Evolutionary conservation across 2,113 vertebrate genomes (phyloP).

Genomic region (Macrotis lagotis): DNA sequence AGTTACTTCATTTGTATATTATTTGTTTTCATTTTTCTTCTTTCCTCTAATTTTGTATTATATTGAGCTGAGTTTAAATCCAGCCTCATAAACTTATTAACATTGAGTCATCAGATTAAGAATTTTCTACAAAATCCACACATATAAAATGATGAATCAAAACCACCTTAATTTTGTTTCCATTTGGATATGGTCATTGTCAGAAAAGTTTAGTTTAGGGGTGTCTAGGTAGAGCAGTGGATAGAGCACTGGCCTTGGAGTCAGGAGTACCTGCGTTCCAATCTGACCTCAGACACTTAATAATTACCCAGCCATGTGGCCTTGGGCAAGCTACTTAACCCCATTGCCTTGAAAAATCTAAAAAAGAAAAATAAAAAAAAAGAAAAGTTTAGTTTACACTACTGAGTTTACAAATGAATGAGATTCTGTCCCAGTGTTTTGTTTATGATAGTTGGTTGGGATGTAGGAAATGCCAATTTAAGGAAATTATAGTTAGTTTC

Average conservation of each 20-base stretch:
- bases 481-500: background rate
- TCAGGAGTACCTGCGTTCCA: no score
- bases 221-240: no score
- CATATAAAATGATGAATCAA: background rate
- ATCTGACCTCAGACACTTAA: no score
- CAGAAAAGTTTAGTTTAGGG: background rate
- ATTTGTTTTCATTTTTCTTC: background rate
- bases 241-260: no score
- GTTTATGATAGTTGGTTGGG: background rate
- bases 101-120: background rate
- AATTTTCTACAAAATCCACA: background rate
- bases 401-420: background rate
- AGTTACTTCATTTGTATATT: background rate
- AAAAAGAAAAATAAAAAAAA: no score
- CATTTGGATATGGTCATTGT: background rate
- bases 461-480: background rate
- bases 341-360: no score
- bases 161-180: background rate
- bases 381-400: background rate
- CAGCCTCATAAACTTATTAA: background rate
- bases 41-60: background rate
- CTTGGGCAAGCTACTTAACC: no score
- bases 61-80: background rate
- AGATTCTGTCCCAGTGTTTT: background rate
- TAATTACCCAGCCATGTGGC: no score